Percentiles rank a stretch among this genome's conserved stretches.
phyloP scores from a whole-genome alignment of 2,113 vertebrate species.

The Silurus meridionalis region DNA sequence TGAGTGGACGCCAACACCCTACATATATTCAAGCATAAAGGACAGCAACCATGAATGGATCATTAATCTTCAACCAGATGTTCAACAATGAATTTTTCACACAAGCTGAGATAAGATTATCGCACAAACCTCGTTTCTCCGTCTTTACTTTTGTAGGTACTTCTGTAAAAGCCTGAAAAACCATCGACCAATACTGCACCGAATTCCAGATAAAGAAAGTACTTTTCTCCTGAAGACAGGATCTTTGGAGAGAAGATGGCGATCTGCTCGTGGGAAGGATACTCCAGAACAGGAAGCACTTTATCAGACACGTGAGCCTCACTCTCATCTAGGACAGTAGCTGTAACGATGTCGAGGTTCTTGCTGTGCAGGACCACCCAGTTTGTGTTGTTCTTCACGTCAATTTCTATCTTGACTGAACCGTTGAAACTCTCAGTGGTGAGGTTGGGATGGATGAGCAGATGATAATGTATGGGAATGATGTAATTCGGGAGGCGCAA shows the following conservation, averaged over 20 bases:
- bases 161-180: constrained; percentile 76
- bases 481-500: constrained; percentile 75
- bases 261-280: constrained; percentile 74
- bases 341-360: constrained; percentile 67
- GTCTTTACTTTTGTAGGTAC: constrained; percentile 67
- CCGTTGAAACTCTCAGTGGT: constrained; percentile 69
- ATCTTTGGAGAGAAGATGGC: constrained; percentile 75
- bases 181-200: constrained; percentile 68
- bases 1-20: constrained; percentile 75
- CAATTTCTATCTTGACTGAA: constrained; percentile 70
- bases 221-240: constrained; percentile 70
- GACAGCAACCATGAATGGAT: background rate
- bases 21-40: constrained; percentile 1
- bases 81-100: background rate
- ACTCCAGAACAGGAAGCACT: constrained; percentile 73
- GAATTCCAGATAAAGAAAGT: constrained; percentile 74
- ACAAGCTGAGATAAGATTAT: background rate
- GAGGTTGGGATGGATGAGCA: constrained; percentile 75
- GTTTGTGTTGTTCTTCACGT: constrained; percentile 74
- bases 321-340: constrained; percentile 68
- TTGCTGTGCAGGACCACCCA: constrained; percentile 78
- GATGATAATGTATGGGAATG: constrained; percentile 70
- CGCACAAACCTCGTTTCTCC: constrained; percentile 69
- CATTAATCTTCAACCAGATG: background rate
- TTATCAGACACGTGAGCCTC: constrained; percentile 62